phyloP scores from a whole-genome alignment of 1,140 invertebrate genomes.

The Proctacanthus coquilletti region DNA sequence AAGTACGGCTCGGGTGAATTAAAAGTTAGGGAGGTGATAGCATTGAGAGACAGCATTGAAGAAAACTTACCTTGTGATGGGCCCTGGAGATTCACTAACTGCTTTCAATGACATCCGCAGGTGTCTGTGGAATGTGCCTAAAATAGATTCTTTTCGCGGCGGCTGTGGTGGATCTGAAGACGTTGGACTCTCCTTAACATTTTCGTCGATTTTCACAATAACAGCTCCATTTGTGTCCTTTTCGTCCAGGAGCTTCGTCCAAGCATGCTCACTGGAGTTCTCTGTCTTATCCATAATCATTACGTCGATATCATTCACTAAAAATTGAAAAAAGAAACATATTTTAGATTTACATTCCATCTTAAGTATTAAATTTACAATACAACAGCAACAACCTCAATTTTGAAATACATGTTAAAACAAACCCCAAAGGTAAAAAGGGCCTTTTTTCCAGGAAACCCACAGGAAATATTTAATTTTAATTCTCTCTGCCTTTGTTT shows the following conservation, averaged over 20 bases:
- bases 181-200: slow-evolving; percentile 7
- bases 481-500: too few relatives aligned
- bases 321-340: not conserved
- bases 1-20: too few relatives aligned
- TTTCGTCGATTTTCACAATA: slow-evolving; percentile 16
- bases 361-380: too few relatives aligned
- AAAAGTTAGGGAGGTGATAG: too few relatives aligned
- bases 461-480: too few relatives aligned
- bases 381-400: too few relatives aligned
- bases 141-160: slow-evolving; percentile 27
- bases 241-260: slow-evolving; percentile 22
- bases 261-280: slow-evolving; percentile 16
- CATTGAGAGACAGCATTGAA: not conserved
- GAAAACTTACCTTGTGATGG: slow-evolving; percentile 24
- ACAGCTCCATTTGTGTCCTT: slow-evolving; percentile 18
- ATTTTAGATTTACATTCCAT: not conserved
- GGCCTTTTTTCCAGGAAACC: too few relatives aligned
- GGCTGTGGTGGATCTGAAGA: slow-evolving; percentile 11
- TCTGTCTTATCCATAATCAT: slow-evolving; percentile 27
- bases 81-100: slow-evolving; percentile 27
- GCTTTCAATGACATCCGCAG: slow-evolving; percentile 35
- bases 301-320: too few relatives aligned
- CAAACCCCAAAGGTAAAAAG: too few relatives aligned
- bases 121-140: slow-evolving; percentile 36
- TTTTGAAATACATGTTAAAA: too few relatives aligned